These are phyloP conservation scores for Drosophila sulfurigaster DNA, from an alignment of 1,140 invertebrate genomes.

Conservation along the genomic window DNA sequence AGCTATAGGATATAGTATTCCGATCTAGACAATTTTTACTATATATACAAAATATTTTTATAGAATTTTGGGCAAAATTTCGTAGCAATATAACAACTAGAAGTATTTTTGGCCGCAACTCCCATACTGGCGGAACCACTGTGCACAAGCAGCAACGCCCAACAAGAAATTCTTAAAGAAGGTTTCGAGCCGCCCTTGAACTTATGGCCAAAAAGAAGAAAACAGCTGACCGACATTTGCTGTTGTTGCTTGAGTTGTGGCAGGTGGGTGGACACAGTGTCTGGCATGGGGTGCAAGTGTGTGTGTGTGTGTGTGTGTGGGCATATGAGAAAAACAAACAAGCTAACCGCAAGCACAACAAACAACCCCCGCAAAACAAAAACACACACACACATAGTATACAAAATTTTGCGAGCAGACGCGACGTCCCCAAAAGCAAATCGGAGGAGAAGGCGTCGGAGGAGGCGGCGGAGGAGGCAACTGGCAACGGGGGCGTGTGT, in stretches of 20 bases:
- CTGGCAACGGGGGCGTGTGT: constrained; percentile 35
- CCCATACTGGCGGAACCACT: no score
- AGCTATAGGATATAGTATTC: no score
- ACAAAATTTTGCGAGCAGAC: constrained; percentile 61
- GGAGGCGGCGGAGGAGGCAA: background rate
- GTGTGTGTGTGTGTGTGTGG: constrained; percentile 32
- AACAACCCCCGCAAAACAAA: constrained; percentile 65
- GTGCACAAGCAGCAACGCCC: constrained; percentile 23
- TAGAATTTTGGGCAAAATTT: no score
- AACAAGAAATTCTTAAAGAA: constrained; percentile 38
- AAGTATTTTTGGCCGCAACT: no score
- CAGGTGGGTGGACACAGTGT: constrained; percentile 63
- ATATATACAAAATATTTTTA: no score
- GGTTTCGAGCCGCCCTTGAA: constrained; percentile 66
- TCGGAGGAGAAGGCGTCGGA: background rate
- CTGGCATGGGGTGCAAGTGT: constrained; percentile 1
- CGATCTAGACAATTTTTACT: no score
- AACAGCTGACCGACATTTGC: constrained; percentile 71
- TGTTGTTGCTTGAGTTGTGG: background rate
- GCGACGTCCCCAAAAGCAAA: constrained; percentile 17
- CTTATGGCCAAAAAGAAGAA: constrained; percentile 30
- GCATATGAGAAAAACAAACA: constrained; percentile 51
- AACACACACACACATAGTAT: background rate
- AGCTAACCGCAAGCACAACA: constrained; percentile 38
- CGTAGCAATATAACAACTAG: no score